Conservation (phyloP, 2,888 invertebrate genomes). For the Epirrita christyi region DNA sequence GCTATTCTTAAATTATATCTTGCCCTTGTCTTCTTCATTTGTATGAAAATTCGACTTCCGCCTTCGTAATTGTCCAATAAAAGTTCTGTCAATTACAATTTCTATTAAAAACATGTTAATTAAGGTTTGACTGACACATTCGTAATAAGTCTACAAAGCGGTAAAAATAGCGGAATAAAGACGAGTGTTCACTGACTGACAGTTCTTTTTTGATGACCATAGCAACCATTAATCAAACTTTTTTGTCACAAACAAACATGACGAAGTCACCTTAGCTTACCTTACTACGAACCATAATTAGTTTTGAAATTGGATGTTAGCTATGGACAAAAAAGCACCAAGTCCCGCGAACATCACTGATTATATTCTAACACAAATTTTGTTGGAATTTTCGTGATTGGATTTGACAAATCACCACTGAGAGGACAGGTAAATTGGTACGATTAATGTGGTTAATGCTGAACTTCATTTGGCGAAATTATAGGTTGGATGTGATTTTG, state of each 20-base stretch:
- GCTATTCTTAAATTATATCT: too few species aligned
- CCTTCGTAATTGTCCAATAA: too few species aligned
- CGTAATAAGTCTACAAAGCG: constrained; percentile 47
- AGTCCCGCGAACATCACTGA: constrained; percentile 68
- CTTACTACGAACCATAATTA: constrained; percentile 79
- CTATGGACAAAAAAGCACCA: constrained; percentile 62
- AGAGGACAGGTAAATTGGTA: constrained; percentile 33
- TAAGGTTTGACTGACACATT: constrained; percentile 37
- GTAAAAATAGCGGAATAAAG: constrained; percentile 51
- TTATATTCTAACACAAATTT: constrained; percentile 69
- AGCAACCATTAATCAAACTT: constrained; percentile 77
- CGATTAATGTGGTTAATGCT: constrained; percentile 34
- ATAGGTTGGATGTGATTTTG: constrained; percentile 21
- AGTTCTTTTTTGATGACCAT: constrained; percentile 68
- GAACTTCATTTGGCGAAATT: constrained; percentile 37
- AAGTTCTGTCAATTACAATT: too few species aligned
- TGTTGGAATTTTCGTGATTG: constrained; percentile 69
- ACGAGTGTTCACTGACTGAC: constrained; percentile 59
- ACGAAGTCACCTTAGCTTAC: constrained; percentile 69
- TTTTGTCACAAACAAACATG: constrained; percentile 81
- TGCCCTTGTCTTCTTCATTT: too few species aligned
- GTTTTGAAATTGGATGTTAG: constrained; percentile 80
- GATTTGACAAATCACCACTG: constrained; percentile 78
- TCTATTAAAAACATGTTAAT: constrained; percentile 37
- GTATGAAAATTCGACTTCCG: too few species aligned